Base-by-base conservation (phyloP, 2,888 invertebrate genomes). In the Agrotis ipsilon region DNA sequence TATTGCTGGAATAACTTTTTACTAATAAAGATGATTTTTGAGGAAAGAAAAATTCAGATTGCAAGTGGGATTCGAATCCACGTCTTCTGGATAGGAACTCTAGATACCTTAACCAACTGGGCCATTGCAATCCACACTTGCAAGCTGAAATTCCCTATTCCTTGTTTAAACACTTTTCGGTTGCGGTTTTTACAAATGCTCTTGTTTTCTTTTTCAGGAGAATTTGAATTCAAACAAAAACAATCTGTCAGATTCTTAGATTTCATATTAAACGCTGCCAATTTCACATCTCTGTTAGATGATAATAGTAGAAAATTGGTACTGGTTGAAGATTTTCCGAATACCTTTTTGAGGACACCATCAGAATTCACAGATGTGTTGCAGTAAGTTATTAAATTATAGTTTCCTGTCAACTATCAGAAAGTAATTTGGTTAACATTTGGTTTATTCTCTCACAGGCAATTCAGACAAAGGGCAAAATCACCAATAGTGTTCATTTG, bases 261-360 rank as follows among this genome's bases (percentile, higher is more conserved):
- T 77, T 99, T 98, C 89, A 93, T 99, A 45, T 93, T 98, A 72
- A 97, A 97, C 86, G 97, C 98, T 63, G 98, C 98, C 11, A 97
- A 98, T 84, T 99, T 98, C 88, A 96, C 96, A 69, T 97, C 97
- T n/a, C 85, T 97, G 19, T 90, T 97, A 82, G 95, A 96, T 76
- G 95, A 94, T 66, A 95, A 96, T 61, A 96, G 88, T 60, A 96
- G 96, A 79, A 97, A 97, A 81, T 81, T 98, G 6, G 95, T 98
- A 27, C 88, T 98, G 1, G 97, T 98, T 1, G 98, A 98, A 93
- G 99, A 99, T 90, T 97, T 98, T 91, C 99, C 98, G 16, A 98
- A 98, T 92, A 96, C 97, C 13, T 97, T 98, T 86, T 88, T 97
- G 43, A 97, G 96, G 85, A 97, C 98, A 85, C 96, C 97, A 24